phyloP scores from a whole-genome alignment of 2,797 vertebrate species.

The Platalea minor region DNA sequence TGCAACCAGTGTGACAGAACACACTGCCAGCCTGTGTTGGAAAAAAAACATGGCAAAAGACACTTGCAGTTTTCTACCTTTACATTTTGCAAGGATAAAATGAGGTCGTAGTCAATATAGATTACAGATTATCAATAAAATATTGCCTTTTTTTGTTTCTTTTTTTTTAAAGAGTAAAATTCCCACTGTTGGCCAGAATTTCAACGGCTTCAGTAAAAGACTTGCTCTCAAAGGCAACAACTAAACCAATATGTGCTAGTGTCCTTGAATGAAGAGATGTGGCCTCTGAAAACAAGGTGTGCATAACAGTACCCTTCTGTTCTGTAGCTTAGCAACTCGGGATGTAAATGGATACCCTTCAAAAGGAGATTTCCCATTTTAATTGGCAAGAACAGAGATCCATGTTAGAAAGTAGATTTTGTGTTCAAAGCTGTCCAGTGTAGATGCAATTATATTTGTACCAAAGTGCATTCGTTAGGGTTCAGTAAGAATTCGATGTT shows the following conservation, averaged over 20 bases:
- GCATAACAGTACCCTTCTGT: not conserved
- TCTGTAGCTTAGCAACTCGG: not conserved
- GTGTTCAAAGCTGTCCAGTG: not conserved
- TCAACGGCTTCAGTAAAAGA: not conserved
- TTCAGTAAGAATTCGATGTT: not conserved
- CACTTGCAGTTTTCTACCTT: not conserved
- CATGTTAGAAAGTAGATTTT: not conserved
- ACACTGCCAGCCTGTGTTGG: not conserved
- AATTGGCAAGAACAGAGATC: not conserved
- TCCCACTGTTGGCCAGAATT: not conserved
- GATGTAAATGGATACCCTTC: conserved; percentile 1
- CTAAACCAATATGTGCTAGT: not conserved
- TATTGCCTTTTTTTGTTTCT: no score
- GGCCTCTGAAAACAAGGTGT: not conserved
- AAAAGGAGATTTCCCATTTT: conserved; percentile 22
- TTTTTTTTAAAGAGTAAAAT: not conserved
- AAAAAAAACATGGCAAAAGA: not conserved
- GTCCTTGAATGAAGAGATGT: not conserved
- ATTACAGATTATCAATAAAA: not conserved
- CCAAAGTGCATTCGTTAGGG: not conserved
- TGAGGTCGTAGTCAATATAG: not conserved
- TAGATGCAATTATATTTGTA: not conserved
- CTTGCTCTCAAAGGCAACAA: not conserved
- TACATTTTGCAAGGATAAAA: not conserved
- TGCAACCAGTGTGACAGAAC: not conserved